Base-by-base conservation (phyloP, 2,113 vertebrate species). In the Mandrillus leucophaeus region DNA sequence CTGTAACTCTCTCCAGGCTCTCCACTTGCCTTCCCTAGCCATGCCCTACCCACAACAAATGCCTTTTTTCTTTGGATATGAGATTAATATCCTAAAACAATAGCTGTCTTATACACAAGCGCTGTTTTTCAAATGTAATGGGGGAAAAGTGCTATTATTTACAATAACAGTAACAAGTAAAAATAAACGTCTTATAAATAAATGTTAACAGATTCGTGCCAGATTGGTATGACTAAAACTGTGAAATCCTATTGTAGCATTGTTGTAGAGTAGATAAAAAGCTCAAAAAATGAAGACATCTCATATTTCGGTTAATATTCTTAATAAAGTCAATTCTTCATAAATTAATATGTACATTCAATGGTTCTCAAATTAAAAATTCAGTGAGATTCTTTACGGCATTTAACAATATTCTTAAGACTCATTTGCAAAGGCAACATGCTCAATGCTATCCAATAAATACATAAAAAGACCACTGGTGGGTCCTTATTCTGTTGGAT, bases 371-470 rank as follows among this genome's bases (percentile, higher is more conserved):
- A 66, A 73, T 87, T 18, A 88, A 64, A 72, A 64, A 72, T 50
- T 83, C 38, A 83, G 2, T 93, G 68, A 82, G 27, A 57, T 93
- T 68, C 38, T 38, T 80, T 30, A 50, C 73, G 59, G 50, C 85
- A 76, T 35, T 66, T 78, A 43, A 43, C 6, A 48, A 72, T 72
- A 76, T 66, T 68, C 81, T 22, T 70, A 78, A 90, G 61, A 32
- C 50, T 95, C 75, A 64, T 79, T 90, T 90, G 50, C 75, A 93
- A 82, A 75, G 80, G 16, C 84, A 87, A 64, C 2, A 93, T 70
- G 20, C 76, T 93, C 81, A 18, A 10, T 38, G 73, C 11, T 35
- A 66, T 25, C 64, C 32, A 81, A 35, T 94, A 80, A 72, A 55
- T 61, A 78, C 50, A 40, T 78, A 72, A 82, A 83, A 79, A 40